Conservation (phyloP, 2,888 invertebrate species). For the Drosophila eohydei region DNA sequence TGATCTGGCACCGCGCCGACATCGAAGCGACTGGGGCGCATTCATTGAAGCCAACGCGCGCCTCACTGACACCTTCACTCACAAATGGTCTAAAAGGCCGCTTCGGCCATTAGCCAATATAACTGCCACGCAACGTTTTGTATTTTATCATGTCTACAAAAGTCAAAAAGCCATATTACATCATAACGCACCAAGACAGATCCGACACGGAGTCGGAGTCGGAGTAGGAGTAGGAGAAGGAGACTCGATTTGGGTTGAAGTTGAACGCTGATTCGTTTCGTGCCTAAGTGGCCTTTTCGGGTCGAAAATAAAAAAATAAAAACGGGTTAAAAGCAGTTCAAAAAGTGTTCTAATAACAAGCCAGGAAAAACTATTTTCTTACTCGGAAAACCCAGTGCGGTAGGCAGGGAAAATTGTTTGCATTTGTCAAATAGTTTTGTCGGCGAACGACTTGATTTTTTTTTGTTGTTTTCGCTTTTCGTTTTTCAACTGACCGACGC, state of each 20-base stretch:
- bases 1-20: constrained; percentile 75
- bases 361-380: constrained; percentile 52
- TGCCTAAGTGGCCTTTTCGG: constrained; percentile 74
- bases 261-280: constrained; percentile 62
- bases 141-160: constrained; percentile 81
- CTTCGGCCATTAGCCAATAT: constrained; percentile 79
- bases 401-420: constrained; percentile 70
- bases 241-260: constrained; percentile 14
- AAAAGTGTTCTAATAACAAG: constrained; percentile 80
- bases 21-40: constrained; percentile 38
- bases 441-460: constrained; percentile 53
- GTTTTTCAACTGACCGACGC: constrained; percentile 65
- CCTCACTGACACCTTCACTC: constrained; percentile 70
- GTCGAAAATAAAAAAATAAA: constrained; percentile 4
- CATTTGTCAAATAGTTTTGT: constrained; percentile 79
- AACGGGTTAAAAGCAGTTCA: constrained; percentile 55
- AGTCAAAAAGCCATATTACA: constrained; percentile 81
- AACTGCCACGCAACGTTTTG: constrained; percentile 80
- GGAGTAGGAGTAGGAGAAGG: constrained; percentile 5
- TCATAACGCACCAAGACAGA: constrained; percentile 63
- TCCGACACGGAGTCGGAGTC: constrained; percentile 27
- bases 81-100: constrained; percentile 77
- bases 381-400: constrained; percentile 56
- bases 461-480: constrained; percentile 21
- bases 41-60: constrained; percentile 66